Evolutionary conservation across 2,888 invertebrate species (phyloP), one percentile per base, ranked within the genome.

Genomic region (Platerodrilus igneus): DNA sequence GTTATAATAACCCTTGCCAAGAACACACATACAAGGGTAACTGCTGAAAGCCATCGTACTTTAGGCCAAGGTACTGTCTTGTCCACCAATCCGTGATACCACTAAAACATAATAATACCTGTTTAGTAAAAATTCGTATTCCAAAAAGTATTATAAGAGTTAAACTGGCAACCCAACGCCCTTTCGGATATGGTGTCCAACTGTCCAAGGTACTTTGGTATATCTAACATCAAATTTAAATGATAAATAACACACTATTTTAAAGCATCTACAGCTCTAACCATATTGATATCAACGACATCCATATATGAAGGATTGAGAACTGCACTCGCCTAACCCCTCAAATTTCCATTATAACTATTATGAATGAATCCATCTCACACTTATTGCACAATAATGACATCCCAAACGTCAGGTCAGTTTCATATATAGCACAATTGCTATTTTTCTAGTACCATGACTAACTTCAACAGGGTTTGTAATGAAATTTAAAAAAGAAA

Each of bases 181-280:
- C 78, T 62, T 78, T 76, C 48, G 79, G 73, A 64, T 88, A 83
- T 41, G 92, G 91, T 54, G 91, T 91, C 78, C 87, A 88, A 64
- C 78, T 78, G 71, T 92, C 92, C 71, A 92, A 72, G 55, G 83
- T 77, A 61, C 84, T 83, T 76, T 91, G 90, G 70, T 88, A 88
- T 61, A 82, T 72, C 84, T 85, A 67, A 20, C 31, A 13, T 20
- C 29, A 43, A 3, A n/a, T 11, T 17, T n/a, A 9, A 3, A 30
- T 15, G 20, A 35, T 14, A 25, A 25, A 33, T 29, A 19, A 22
- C 16, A 30, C 5, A 16, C 10, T 5, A 14, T 20, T 17, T 14
- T 6, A 29, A 37, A 27, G 20, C 17, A 10, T 6, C 19, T 17
- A 19, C 19, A 29, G 3, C 36, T 40, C 41, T 55, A n/a, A n/a